Evolutionary conservation across 1,140 invertebrate species (phyloP), one percentile per base, ranked within the genome.

Genomic region (Mactra quadrangularis): DNA sequence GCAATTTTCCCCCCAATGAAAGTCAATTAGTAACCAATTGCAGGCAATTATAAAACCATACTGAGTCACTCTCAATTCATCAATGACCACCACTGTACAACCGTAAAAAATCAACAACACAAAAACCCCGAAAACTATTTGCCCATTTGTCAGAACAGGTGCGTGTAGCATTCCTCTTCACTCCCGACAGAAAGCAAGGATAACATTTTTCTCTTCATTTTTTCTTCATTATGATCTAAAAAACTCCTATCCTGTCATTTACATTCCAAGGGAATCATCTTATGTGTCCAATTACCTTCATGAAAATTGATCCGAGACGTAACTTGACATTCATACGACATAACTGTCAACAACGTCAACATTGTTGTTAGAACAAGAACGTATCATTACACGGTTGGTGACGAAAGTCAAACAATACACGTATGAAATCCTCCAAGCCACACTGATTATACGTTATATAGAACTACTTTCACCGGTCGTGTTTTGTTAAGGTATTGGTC

Each of bases 341-440:
- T 76, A 50, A 62, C 74, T 76, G 74, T 76, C 55, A 62, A 33
- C 74, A 62, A 60, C 38, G 45, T 60, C 45, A 19, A 29, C 17
- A 76, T 76, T 76, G 38, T 52, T 64, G 59, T 22, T 29, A 29
- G 41, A 45, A 76, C 22, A 27, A 17, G 74, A 64, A 41, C 55
- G 29, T 76, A 60, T 62, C 59, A 76, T 76, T 68, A 47, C 64
- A 15, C 64, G 1, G 64, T 15, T 68, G 64, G 64, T 50, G 64
- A 27, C 29, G 22, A 17, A 47, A 31, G 64, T 41, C 9, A 27
- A 52, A 68, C 64, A 47, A 41, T 47, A 41, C 38, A 41, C 15
- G 38, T 6, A 6, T 41, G 38, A 41, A 41, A 41, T 41, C 38
- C 6, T 41, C 38, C 38, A 7, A 15, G 15, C 38, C 38, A 15